These are phyloP conservation scores for Istiophorus platypterus DNA, from an alignment of 2,113 vertebrate genomes.

Conservation along the genomic window DNA sequence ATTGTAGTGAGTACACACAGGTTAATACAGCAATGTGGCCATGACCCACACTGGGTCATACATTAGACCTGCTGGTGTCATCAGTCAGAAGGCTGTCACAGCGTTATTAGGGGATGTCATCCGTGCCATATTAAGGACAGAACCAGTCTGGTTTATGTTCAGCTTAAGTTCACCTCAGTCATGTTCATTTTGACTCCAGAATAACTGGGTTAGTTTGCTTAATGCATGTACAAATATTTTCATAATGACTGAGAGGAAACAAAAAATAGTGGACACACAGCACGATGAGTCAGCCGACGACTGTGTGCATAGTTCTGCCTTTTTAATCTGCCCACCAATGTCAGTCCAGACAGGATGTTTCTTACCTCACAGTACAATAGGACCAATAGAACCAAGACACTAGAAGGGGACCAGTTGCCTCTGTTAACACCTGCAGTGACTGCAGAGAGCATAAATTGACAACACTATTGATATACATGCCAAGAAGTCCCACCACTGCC, in stretches of 20 bases:
- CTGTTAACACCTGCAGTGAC: slow-evolving; percentile 10
- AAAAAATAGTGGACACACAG: background rate
- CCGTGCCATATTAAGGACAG: background rate
- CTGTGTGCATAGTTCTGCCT: background rate
- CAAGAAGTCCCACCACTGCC: background rate
- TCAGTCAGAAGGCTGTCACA: background rate
- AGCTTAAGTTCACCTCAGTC: background rate
- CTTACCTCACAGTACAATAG: background rate
- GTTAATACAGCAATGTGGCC: background rate
- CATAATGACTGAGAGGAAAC: background rate
- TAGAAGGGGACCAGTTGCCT: background rate
- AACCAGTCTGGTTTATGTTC: background rate
- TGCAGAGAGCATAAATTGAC: background rate
- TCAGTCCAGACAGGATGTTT: background rate
- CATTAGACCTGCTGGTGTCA: background rate
- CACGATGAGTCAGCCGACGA: background rate
- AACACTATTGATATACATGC: background rate
- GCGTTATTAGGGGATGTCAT: background rate
- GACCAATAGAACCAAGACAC: background rate
- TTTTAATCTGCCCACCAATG: background rate
- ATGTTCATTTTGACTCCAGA: background rate
- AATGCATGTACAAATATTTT: background rate
- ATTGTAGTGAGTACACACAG: background rate
- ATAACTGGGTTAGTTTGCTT: background rate
- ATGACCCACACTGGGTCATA: background rate